phyloP scores from a whole-genome alignment of 2,113 vertebrate genomes.

The Antigone vipio region DNA sequence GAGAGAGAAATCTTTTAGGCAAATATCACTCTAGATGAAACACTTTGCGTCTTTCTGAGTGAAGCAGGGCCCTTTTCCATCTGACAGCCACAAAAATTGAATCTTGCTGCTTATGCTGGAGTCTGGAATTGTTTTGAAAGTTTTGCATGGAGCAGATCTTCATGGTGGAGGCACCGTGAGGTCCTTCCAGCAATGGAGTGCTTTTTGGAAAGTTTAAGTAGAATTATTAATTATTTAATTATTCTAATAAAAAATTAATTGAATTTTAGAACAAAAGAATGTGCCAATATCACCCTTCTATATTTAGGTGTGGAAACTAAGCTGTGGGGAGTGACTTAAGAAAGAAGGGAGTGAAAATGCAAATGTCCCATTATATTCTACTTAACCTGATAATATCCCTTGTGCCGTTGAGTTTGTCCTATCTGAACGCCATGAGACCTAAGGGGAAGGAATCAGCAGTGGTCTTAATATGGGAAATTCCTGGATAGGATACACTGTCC shows the following conservation, averaged over 20 bases:
- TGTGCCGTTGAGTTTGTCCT: not conserved
- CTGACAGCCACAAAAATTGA: constrained; percentile 7
- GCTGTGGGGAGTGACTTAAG: not conserved
- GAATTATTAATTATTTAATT: constrained; percentile 52
- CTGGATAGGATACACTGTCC: not conserved
- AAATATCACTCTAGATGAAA: constrained; percentile 52
- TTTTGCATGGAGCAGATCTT: not conserved
- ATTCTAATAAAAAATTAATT: constrained; percentile 43
- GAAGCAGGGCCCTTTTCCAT: not conserved
- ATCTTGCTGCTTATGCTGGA: not conserved
- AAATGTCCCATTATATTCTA: not conserved
- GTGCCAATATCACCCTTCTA: not conserved
- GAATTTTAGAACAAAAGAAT: constrained; percentile 52
- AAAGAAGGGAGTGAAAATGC: constrained; percentile 4
- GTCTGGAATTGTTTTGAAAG: constrained; percentile 7
- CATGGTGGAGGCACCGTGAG: not conserved
- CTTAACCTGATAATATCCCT: not conserved
- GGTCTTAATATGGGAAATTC: not conserved
- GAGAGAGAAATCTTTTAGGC: constrained; percentile 45
- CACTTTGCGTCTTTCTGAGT: not conserved
- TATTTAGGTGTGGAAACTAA: not conserved
- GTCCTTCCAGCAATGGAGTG: not conserved
- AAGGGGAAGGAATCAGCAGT: not conserved
- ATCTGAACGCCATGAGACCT: not conserved
- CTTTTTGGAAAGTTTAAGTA: constrained; percentile 11